Conservation (phyloP, 2,888 invertebrate species). For the Lepidocyrtoides sp. region DNA sequence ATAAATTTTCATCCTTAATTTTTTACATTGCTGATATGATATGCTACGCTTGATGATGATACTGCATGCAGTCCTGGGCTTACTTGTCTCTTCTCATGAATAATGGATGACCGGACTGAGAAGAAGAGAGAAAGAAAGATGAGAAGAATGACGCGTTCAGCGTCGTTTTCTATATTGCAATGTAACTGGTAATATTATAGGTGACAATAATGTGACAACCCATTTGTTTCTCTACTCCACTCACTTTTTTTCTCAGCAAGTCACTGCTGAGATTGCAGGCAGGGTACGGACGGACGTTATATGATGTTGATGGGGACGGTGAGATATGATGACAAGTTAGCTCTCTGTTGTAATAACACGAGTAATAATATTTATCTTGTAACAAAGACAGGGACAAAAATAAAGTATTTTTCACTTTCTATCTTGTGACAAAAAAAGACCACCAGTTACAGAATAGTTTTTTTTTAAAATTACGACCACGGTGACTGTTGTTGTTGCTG, state of each 20-base stretch:
- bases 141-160: not conserved
- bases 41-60: not conserved
- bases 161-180: not conserved
- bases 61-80: not conserved
- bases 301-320: not conserved
- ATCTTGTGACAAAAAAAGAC: conserved; percentile 19
- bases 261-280: not conserved
- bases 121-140: not conserved
- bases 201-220: conserved; percentile 74
- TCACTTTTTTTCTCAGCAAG: conserved; percentile 4
- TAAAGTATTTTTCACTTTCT: conserved; percentile 37
- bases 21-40: not conserved
- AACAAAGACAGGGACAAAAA: not conserved
- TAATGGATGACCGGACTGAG: conserved; percentile 61
- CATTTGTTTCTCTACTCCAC: conserved; percentile 50
- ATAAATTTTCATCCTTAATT: conserved; percentile 55
- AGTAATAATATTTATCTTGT: not conserved
- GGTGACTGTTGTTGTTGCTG: not conserved
- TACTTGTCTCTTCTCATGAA: conserved; percentile 36
- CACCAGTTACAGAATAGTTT: too few species aligned
- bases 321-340: conserved; percentile 19
- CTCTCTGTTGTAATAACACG: not conserved
- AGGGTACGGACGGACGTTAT: not conserved
- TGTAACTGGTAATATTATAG: not conserved
- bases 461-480: not conserved